These are phyloP conservation scores for Eulemur macaco DNA, from an alignment of 2,113 vertebrate genomes.

Conservation along the genomic window DNA sequence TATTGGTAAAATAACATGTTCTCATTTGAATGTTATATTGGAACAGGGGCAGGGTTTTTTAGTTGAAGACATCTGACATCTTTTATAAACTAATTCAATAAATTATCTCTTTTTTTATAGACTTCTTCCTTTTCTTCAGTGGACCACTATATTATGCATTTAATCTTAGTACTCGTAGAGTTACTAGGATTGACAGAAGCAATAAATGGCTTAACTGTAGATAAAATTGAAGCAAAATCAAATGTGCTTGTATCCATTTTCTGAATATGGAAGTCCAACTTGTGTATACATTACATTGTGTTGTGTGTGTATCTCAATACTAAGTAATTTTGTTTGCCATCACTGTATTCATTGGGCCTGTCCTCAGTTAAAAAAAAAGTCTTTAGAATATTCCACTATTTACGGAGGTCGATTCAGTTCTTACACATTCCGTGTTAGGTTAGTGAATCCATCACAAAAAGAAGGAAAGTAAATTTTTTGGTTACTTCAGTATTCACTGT, in stretches of 20 bases:
- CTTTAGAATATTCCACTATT: neutral
- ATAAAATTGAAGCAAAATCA: neutral
- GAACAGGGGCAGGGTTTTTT: neutral
- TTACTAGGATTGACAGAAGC: constrained; percentile 80
- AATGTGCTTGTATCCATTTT: neutral
- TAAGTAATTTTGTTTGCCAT: neutral
- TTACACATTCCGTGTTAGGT: neutral
- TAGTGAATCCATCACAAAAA: neutral
- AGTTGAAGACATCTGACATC: neutral
- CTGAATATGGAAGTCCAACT: neutral
- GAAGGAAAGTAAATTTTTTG: neutral
- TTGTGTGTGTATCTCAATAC: neutral
- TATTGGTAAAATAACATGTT: neutral
- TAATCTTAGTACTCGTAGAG: constrained; percentile 59
- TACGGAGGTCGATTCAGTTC: neutral
- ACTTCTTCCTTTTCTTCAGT: constrained; percentile 56
- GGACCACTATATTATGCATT: constrained; percentile 85
- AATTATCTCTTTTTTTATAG: neutral
- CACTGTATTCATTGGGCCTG: neutral
- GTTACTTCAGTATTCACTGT: neutral
- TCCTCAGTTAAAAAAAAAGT: neutral
- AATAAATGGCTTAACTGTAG: constrained; percentile 89
- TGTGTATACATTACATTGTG: neutral
- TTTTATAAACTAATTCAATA: constrained; percentile 24
- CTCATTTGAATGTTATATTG: neutral